A percentile compares a stretch with the other conserved stretches of the same genome.
These are phyloP conservation scores for Reticulitermes speratus DNA, from an alignment of 1,140 invertebrate genomes.

Conservation along the genomic window DNA sequence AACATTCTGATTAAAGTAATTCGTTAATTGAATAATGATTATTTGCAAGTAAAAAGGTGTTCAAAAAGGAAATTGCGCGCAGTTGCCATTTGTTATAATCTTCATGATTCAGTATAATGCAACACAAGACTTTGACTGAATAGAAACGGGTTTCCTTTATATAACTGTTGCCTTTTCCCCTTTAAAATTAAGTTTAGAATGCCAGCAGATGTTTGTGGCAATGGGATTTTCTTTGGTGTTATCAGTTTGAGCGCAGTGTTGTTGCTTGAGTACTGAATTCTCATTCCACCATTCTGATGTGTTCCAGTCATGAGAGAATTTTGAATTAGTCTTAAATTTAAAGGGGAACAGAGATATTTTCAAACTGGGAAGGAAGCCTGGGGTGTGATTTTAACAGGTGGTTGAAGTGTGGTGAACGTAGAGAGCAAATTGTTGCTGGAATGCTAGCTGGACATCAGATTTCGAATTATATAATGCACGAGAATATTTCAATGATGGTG, in stretches of 20 bases:
- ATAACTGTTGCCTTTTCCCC: slow-evolving; percentile 5
- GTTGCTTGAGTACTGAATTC: not conserved
- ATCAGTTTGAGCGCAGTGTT: not conserved
- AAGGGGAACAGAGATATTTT: slow-evolving; percentile 14
- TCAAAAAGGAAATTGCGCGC: slow-evolving; percentile 25
- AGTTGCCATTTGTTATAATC: slow-evolving; percentile 25
- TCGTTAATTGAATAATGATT: slow-evolving; percentile 22
- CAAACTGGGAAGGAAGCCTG: slow-evolving; percentile 21
- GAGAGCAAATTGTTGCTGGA: not conserved
- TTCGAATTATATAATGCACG: not conserved
- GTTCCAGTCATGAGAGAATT: not conserved
- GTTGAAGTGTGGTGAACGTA: not conserved
- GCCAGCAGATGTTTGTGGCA: not conserved
- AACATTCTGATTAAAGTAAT: slow-evolving; percentile 25
- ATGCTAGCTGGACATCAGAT: not conserved
- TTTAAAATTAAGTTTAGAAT: slow-evolving; percentile 24
- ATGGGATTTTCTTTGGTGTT: not conserved
- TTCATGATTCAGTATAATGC: slow-evolving; percentile 25
- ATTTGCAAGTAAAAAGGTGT: slow-evolving; percentile 13
- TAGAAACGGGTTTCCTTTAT: slow-evolving; percentile 21
- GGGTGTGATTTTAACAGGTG: not conserved
- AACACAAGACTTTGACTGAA: slow-evolving; percentile 30
- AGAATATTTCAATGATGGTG: slow-evolving; percentile 27
- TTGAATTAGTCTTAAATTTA: slow-evolving; percentile 23
- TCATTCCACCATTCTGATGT: not conserved